Conservation (phyloP, 92 coral and sea anemone species). For the Porites evermanni region DNA sequence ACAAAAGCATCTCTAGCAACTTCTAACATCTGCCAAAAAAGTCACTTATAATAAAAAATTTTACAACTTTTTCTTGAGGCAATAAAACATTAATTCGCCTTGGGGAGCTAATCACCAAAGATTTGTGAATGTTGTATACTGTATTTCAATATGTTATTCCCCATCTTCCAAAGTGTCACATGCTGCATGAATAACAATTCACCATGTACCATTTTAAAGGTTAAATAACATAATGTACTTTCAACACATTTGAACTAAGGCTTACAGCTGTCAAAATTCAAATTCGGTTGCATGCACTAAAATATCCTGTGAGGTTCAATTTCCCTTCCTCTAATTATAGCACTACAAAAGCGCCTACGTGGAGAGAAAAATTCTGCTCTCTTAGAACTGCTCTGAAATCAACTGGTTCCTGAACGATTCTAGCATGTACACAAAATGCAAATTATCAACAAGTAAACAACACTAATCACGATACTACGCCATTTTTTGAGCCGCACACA, state of each 20-base stretch:
- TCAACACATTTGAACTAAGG: not conserved
- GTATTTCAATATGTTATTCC: no score
- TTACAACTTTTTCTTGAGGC: no score
- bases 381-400: not conserved
- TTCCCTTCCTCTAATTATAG: not conserved
- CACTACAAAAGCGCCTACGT: not conserved
- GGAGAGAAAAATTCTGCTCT: not conserved
- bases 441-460: conserved; percentile 1
- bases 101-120: no score
- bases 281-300: not conserved
- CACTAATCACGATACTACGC: not conserved
- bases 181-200: no score
- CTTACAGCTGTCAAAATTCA: not conserved
- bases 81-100: no score
- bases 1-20: no score
- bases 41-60: no score
- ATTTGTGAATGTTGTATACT: no score
- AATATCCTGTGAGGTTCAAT: conserved; percentile 1
- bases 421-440: not conserved
- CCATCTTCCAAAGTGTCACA: no score
- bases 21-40: no score
- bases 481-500: not conserved
- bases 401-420: conserved; percentile 9
- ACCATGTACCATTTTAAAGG: no score
- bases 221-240: not conserved